Evolutionary conservation across 2,797 vertebrate species (phyloP), one percentile per base, ranked within the genome.

Genomic region (Channallabes apus): DNA sequence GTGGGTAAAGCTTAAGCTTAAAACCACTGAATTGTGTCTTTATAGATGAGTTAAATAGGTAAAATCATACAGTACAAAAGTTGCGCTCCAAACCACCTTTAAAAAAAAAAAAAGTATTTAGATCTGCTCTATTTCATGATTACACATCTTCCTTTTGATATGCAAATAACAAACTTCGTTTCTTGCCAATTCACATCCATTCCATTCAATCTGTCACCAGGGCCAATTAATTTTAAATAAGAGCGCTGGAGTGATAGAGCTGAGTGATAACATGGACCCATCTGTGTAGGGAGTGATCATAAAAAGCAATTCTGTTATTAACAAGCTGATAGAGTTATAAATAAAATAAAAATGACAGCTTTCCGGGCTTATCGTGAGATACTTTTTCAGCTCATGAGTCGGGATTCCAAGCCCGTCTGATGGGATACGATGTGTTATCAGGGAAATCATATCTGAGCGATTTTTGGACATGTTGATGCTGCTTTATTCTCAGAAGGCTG

Each of bases 401-500:
- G 27, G 56, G 80, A 83, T 83, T 69, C 81, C 38, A 6, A 24
- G 64, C 62, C 72, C n/a, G 75, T 86, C 72, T 84, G 86, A 90
- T 82, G 77, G 51, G 86, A 86, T 73, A 83, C 86, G 85, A 80
- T 90, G 61, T 59, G 86, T 90, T 90, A 89, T 90, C 81, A 87
- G 69, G 86, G 79, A 89, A 91, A 88, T 89, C 83, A 22, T 86
- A 62, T 80, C 88, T 65, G 54, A 62, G 11, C 75, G 86, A 89
- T 86, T 84, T 86, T 86, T 80, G 71, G 81, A 88, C 80, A 76
- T 59, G 24, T 87, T 82, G 75, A 84, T 86, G 68, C 84, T 84
- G 82, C 91, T 89, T 86, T 76, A 87, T 91, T 89, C 72, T 90
- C 90, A 89, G 86, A 88, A 91, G 88, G 87, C 85, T 58, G 82